Evolutionary conservation across 2,888 invertebrate species (phyloP).

Genomic region (Heteropelma amictum): DNA sequence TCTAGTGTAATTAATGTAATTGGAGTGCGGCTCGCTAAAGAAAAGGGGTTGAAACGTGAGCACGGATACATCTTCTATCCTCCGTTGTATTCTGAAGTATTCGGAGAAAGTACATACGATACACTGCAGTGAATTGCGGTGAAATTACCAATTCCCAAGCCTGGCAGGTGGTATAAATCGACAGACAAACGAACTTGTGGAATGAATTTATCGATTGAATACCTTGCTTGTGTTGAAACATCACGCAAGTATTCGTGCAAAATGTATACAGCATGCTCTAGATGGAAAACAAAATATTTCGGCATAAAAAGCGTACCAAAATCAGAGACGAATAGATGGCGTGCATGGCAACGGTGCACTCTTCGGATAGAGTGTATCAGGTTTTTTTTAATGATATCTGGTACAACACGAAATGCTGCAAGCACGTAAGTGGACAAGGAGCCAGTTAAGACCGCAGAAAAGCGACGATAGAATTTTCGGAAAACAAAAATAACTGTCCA

Average conservation of each 20-base stretch:
- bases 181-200: background rate
- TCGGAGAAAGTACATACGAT: constrained; percentile 31
- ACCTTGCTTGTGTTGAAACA: background rate
- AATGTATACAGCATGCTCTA: background rate
- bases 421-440: too few species aligned
- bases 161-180: background rate
- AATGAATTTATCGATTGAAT: background rate
- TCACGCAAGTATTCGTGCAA: background rate
- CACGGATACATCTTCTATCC: constrained; percentile 15
- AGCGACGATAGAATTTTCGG: too few species aligned
- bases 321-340: too few species aligned
- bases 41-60: constrained; percentile 43
- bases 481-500: too few species aligned
- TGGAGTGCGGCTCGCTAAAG: constrained; percentile 52
- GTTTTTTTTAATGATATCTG: background rate
- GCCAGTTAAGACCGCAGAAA: too few species aligned
- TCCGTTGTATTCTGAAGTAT: constrained; percentile 3
- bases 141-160: constrained; percentile 26
- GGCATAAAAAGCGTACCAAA: background rate
- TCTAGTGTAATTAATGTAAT: constrained; percentile 55
- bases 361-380: constrained; percentile 20
- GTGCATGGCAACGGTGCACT: constrained; percentile 20
- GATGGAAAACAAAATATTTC: background rate
- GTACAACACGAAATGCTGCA: background rate
- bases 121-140: constrained; percentile 22